A percentile compares a stretch with the other conserved stretches of the same genome.
phyloP scores from a whole-genome alignment of 2,888 invertebrate genomes.

The Sarcophaga subvicina region DNA sequence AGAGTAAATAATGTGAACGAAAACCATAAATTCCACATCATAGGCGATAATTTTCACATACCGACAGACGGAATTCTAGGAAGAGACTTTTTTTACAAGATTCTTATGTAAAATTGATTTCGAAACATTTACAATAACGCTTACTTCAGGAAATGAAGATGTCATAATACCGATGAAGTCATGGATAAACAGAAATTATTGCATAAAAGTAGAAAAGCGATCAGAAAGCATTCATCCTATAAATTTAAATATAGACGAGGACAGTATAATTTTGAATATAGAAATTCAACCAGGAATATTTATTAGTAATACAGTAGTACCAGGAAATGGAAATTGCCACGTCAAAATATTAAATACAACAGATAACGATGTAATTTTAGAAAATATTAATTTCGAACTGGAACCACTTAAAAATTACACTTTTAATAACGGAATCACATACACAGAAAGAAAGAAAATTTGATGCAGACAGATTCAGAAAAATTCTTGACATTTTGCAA shows the following conservation, averaged over 20 bases:
- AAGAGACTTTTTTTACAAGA: too few relatives aligned
- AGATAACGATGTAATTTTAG: conserved; percentile 4
- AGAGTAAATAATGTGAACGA: too few relatives aligned
- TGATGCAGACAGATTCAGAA: not conserved
- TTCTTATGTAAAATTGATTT: too few relatives aligned
- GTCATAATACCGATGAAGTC: not conserved
- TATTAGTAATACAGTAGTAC: conserved; percentile 25
- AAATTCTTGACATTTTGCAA: not conserved
- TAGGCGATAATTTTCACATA: too few relatives aligned
- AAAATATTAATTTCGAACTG: conserved; percentile 4
- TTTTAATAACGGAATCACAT: not conserved
- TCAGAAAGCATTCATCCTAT: conserved; percentile 24
- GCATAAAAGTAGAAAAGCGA: conserved; percentile 12
- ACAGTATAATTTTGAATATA: conserved; percentile 19
- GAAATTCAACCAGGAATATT: conserved; percentile 30
- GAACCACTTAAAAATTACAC: not conserved
- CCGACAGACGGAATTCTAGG: too few relatives aligned
- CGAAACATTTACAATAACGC: too few relatives aligned
- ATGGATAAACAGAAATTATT: conserved; percentile 19
- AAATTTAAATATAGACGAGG: conserved; percentile 17
- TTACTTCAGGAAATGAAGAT: too few relatives aligned
- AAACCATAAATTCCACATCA: too few relatives aligned
- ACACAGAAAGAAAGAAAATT: not conserved
- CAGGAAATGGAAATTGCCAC: conserved; percentile 21
- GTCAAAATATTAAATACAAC: not conserved